Evolutionary conservation across 2,797 vertebrate genomes (phyloP), one percentile per base, ranked within the genome.

Genomic region (Tangara arthus): DNA sequence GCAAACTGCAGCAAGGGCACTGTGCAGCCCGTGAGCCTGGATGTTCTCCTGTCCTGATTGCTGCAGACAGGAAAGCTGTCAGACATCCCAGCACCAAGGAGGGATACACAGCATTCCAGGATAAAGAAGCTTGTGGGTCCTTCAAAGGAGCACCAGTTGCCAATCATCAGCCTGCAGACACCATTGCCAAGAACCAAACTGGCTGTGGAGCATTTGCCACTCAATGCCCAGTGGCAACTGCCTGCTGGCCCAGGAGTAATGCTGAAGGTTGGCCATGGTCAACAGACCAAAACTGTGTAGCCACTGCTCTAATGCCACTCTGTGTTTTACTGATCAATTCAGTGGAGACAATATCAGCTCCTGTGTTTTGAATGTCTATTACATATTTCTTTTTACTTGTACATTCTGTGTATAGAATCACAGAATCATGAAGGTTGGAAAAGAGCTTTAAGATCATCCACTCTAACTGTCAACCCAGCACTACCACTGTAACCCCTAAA

Each of bases 141-240:
- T 79, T 63, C 60, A 60, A 22, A 30, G 16, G 27, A 41, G 23
- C 42, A 6, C 30, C 1, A 2, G 27, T 23, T 57, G 64, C 46
- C 53, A 57, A 6, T 12, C 0, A 0, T 16, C 57, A 81, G 65
- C 34, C 55, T 86, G 77, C 27, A 60, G 88, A 37, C 3, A 9
- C 30, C 24, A 15, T 11, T 0, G 0, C 35, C 35, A 49, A 68
- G 60, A 82, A 16, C 21, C 44, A 55, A 55, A 42, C 14, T 23
- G 65, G 17, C 35, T 3, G 1, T 11, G 26, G 34, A 17, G 21
- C 44, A 28, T 28, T 46, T 63, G 63, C 19, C 60, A 2, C 30
- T 63, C 46, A 64, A n/a, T 76, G 47, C 8, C 56, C 70, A 82
- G 83, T 9, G 32, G 41, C 44, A 52, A 41, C 42, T 49, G n/a